A percentile compares a stretch with the other conserved stretches of the same genome.
These are phyloP conservation scores for Zaprionus bogoriensis DNA, from an alignment of 2,888 invertebrate species.

Conservation along the genomic window DNA sequence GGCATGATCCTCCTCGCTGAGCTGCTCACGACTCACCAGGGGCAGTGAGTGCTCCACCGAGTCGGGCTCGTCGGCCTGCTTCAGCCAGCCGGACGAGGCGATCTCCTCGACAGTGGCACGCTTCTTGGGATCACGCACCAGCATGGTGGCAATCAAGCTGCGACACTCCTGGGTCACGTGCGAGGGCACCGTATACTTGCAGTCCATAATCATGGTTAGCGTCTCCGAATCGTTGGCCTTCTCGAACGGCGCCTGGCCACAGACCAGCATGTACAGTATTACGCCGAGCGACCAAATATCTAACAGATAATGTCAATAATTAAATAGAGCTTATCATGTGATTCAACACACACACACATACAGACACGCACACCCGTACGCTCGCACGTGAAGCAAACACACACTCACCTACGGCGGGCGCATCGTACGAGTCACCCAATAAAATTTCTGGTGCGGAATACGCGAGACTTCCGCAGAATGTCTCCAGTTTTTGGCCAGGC, in stretches of 20 bases:
- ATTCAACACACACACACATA: conserved; percentile 15
- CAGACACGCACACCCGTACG: no score
- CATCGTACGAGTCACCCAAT: conserved; percentile 98
- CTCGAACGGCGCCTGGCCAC: conserved; percentile 98
- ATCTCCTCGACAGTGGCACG: conserved; percentile 95
- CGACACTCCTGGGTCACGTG: conserved; percentile 94
- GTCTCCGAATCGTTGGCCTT: conserved; percentile 99
- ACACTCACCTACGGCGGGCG: conserved; percentile 95
- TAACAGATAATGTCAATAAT: conserved; percentile 68
- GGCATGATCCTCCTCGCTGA: conserved; percentile 95
- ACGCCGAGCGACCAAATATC: conserved; percentile 99
- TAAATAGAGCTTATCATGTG: conserved; percentile 51
- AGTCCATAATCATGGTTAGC: conserved; percentile 99
- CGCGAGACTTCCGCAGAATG: conserved; percentile 98
- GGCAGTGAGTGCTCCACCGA: conserved; percentile 86
- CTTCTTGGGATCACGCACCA: conserved; percentile 95
- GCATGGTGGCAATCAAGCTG: conserved; percentile 95
- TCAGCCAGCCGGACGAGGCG: conserved; percentile 92
- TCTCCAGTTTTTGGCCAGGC: conserved; percentile 98
- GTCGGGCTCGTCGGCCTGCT: conserved; percentile 82
- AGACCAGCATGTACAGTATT: conserved; percentile 98
- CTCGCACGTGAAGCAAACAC: neutral
- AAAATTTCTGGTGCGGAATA: conserved; percentile 99
- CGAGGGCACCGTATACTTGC: conserved; percentile 96
- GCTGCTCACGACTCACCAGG: conserved; percentile 93